phyloP scores from a whole-genome alignment of 2,797 vertebrate species.

The Pantherophis vulpinus region DNA sequence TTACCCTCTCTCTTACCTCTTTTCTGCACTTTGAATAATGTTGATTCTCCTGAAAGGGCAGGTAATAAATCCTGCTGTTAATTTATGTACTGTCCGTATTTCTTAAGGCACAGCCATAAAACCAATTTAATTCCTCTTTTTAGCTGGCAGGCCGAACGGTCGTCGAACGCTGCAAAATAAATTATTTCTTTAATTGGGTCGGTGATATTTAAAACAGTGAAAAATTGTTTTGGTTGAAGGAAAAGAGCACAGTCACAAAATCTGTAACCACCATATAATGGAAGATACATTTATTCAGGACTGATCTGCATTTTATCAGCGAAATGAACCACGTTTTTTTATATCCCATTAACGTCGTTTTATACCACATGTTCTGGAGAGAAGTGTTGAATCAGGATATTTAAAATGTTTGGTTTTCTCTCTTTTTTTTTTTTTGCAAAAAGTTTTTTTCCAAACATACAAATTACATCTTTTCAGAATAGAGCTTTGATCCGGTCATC shows the following conservation, averaged over 20 bases:
- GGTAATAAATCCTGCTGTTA: background rate
- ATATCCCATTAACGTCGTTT: background rate
- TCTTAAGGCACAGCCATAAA: background rate
- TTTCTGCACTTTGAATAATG: background rate
- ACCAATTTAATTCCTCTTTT: background rate
- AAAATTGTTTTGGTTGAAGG: background rate
- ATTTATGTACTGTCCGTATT: background rate
- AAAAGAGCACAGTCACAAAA: background rate
- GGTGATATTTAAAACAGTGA: background rate
- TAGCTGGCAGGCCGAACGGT: background rate
- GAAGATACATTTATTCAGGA: background rate
- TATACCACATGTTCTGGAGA: background rate
- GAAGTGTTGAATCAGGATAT: background rate
- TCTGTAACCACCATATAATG: background rate
- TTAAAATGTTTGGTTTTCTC: background rate
- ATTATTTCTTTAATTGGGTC: background rate
- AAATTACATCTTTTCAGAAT: too few relatives aligned
- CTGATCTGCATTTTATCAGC: background rate
- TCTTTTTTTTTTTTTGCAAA: background rate
- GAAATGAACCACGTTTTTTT: background rate
- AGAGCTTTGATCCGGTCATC: too few relatives aligned
- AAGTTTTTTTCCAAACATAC: too few relatives aligned
- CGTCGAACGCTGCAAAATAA: accelerated
- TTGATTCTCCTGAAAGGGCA: background rate
- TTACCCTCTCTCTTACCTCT: background rate